Base-by-base conservation (phyloP, 2,888 invertebrate species). In the Rapana venosa region DNA sequence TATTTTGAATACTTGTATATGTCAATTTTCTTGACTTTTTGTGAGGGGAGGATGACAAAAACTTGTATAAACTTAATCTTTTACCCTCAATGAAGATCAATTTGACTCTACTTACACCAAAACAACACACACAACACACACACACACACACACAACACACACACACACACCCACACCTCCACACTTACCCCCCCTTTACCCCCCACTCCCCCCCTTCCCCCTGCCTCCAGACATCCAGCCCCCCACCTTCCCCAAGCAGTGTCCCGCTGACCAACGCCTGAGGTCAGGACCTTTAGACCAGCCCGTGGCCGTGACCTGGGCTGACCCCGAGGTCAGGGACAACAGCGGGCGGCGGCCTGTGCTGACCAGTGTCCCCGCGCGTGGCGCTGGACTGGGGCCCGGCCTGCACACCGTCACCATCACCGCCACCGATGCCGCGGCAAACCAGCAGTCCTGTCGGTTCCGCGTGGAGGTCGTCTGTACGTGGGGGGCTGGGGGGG, bases 311-410 rank as follows among this genome's bases (percentile, higher is more conserved):
- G 74, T 88, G 56, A 77, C 36, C 74, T 90, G 90, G 90, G 11
- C n/a, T 47, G 81, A 84, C 77, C 90, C 90, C 36, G 58, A 22
- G 26, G 86, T 70, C 77, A 58, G 15, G 35, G 90, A 90, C 81
- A 90, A 90, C 85, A 88, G 88, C 66, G 85, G 85, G 4, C 61
- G 35, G n/a, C 13, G 4, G 30, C 85, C 85, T 35, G 61, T 30
- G 15, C 30, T 90, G 84, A 88, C 77, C 74, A 88, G 88, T 20
- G n/a, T 26, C 26, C 83, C 47, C 5, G 11, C 11, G 0, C 35
- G 66, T 47, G 90, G 90, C 13, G 15, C 35, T 6, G 6, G 6
- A 17, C 77, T 88, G 84, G 84, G 32, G 30, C 15, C 77, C 17
- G 88, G 85, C 15, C 22, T 32, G 6, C 61, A 70, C 58, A 35